Evolutionary conservation across 2,113 vertebrate species (phyloP).

Genomic region (Petrocephalus zakoni): DNA sequence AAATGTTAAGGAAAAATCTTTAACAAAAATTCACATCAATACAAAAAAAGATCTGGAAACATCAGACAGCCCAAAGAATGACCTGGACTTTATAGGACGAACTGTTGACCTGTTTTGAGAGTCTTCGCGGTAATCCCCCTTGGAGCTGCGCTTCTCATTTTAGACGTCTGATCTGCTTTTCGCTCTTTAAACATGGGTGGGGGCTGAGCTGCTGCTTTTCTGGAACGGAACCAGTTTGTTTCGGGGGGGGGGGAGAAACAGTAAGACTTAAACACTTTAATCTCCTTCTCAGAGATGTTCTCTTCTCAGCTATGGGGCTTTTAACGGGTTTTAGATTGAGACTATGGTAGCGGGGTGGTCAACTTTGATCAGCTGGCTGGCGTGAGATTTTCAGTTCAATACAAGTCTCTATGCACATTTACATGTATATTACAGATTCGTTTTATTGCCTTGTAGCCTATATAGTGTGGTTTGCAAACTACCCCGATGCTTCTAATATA

Average conservation of each 20-base stretch:
- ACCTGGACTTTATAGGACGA: constrained; percentile 8
- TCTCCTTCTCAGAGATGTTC: constrained; percentile 10
- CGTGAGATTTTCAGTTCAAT: too few species aligned
- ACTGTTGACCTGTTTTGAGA: not conserved
- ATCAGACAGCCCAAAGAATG: not conserved
- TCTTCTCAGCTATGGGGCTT: constrained; percentile 17
- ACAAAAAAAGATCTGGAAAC: constrained; percentile 3
- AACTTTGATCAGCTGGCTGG: too few species aligned
- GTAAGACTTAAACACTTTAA: constrained; percentile 1
- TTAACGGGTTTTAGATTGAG: constrained; percentile 14
- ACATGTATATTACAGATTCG: too few species aligned
- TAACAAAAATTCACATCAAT: constrained; percentile 16
- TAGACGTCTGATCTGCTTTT: not conserved
- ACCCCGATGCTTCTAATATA: too few species aligned
- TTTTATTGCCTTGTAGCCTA: too few species aligned
- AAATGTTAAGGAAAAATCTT: constrained; percentile 13
- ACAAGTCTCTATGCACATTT: too few species aligned
- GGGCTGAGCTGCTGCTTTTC: not conserved
- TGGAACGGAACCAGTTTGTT: constrained; percentile 14
- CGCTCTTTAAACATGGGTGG: not conserved
- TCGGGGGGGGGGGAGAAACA: constrained; percentile 1
- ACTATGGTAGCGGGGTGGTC: too few species aligned
- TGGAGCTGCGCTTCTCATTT: not conserved
- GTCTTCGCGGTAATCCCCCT: constrained; percentile 14
- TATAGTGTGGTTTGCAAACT: too few species aligned